These are phyloP conservation scores for Monochamus alternatus DNA, from an alignment of 2,888 invertebrate species.

Conservation along the genomic window DNA sequence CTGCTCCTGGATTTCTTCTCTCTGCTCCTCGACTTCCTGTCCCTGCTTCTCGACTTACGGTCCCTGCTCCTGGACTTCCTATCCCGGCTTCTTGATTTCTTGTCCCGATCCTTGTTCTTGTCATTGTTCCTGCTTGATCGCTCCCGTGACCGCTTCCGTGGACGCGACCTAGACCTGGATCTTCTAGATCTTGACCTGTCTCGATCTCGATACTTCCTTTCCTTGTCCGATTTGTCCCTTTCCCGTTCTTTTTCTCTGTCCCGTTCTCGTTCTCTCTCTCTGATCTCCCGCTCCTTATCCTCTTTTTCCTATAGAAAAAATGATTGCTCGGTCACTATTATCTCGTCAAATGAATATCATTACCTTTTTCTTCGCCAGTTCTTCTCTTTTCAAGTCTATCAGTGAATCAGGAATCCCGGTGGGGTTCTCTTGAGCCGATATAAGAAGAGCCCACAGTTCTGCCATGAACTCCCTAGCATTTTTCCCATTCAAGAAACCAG, in stretches of 20 bases:
- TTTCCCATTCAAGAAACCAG: conserved; percentile 98
- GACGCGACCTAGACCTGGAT: conserved; percentile 61
- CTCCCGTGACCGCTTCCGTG: conserved; percentile 38
- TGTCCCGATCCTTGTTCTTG: conserved; percentile 48
- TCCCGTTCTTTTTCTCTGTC: conserved; percentile 71
- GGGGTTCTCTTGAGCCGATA: conserved; percentile 96
- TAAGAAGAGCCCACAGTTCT: conserved; percentile 95
- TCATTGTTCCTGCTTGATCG: conserved; percentile 47
- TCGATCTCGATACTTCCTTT: conserved; percentile 71
- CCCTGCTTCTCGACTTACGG: conserved; percentile 55
- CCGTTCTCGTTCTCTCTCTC: conserved; percentile 71
- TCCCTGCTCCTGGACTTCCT: conserved; percentile 54
- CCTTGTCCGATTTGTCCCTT: conserved; percentile 67
- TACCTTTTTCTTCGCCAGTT: conserved; percentile 92
- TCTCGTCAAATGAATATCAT: conserved; percentile 47
- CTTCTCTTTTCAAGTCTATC: conserved; percentile 96
- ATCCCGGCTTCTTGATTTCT: conserved; percentile 57
- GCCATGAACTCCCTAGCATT: conserved; percentile 98
- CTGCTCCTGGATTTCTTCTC: conserved; percentile 58
- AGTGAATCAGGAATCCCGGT: conserved; percentile 96
- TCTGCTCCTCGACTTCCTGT: conserved; percentile 53
- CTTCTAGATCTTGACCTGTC: conserved; percentile 65
- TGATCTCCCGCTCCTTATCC: conserved; percentile 75
- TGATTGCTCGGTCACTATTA: background rate
- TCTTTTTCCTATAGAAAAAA: conserved; percentile 78